Evolutionary conservation across 2,797 vertebrate species (phyloP).

Genomic region (Bradypus variegatus): DNA sequence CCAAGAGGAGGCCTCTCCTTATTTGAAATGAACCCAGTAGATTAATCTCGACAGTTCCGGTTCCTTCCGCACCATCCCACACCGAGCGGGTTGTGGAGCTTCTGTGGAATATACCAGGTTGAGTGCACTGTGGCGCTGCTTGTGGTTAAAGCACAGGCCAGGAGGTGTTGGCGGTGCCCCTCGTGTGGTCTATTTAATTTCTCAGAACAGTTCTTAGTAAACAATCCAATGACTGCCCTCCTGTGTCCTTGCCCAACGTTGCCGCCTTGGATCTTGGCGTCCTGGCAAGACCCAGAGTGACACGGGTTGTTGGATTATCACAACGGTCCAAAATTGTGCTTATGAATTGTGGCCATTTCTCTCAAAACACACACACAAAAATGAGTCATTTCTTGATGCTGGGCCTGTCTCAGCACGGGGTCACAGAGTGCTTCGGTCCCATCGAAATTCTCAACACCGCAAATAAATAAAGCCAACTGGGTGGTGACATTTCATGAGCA

Average conservation of each 20-base stretch:
- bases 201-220: neutral
- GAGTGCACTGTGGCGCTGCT: neutral
- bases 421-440: slow-evolving; percentile 31
- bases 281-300: neutral
- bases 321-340: neutral
- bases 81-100: neutral
- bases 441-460: neutral
- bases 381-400: neutral
- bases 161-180: rapidly evolving
- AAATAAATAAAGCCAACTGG: slow-evolving; percentile 59
- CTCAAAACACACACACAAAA: neutral
- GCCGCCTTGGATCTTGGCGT: neutral
- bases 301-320: neutral
- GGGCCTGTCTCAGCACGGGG: neutral
- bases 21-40: neutral
- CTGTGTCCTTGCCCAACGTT: neutral
- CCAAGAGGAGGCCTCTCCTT: neutral
- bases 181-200: rapidly evolving
- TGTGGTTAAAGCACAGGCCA: rapidly evolving
- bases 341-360: neutral
- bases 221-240: neutral
- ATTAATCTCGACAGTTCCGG: neutral
- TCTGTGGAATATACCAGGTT: neutral
- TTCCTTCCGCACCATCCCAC: neutral
- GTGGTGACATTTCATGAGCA: slow-evolving; percentile 11